These are phyloP conservation scores for Marmota flaviventris DNA, from an alignment of 2,113 vertebrate species.

Conservation along the genomic window DNA sequence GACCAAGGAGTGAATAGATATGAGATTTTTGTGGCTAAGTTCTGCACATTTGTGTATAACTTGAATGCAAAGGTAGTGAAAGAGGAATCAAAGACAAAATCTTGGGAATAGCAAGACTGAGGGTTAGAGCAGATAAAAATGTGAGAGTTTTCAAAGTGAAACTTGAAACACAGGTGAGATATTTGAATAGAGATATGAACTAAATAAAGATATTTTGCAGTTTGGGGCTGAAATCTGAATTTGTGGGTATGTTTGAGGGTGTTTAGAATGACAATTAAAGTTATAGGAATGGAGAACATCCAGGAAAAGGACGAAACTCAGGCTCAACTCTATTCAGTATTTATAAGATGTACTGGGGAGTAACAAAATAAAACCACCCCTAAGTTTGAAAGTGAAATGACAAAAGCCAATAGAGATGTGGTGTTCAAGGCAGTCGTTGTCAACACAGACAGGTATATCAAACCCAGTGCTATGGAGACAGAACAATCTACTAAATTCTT, in stretches of 20 bases:
- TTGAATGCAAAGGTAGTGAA: neutral
- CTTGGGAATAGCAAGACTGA: neutral
- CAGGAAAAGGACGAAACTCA: neutral
- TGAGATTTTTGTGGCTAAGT: neutral
- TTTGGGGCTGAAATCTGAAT: neutral
- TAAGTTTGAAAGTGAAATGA: neutral
- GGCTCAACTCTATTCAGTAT: neutral
- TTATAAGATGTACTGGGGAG: neutral
- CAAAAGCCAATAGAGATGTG: neutral
- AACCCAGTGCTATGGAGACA: neutral
- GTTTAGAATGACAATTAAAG: neutral
- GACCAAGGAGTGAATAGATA: neutral
- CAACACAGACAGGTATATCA: neutral
- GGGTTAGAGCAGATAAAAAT: neutral
- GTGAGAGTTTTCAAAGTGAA: neutral
- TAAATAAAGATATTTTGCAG: neutral
- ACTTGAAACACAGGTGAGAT: neutral
- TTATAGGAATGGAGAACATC: neutral
- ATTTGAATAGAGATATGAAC: neutral
- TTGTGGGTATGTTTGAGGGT: neutral
- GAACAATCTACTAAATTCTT: neutral
- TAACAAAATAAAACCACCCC: neutral
- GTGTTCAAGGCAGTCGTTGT: neutral
- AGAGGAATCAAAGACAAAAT: neutral
- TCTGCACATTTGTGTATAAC: neutral